Base-by-base conservation (phyloP, 2,797 vertebrate genomes). In the Etheostoma perlongum region DNA sequence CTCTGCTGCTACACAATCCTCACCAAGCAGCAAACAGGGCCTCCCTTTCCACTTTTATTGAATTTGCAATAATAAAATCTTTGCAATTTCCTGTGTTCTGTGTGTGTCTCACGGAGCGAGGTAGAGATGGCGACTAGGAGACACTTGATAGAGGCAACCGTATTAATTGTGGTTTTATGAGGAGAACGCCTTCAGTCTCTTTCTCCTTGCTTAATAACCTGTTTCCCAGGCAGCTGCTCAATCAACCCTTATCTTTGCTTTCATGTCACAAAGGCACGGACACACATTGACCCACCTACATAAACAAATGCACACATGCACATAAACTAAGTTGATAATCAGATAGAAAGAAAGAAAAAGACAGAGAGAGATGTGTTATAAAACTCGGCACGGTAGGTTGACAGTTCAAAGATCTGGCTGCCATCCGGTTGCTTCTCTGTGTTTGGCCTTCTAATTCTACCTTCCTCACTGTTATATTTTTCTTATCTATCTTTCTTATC, bases 51-150 rank as follows among this genome's bases (percentile, higher is more conserved):
- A 79, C 85, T 90, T 94, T 93, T 92, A 95, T 95, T 95, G 93
- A 93, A 95, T 93, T 91, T 92, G 86, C 89, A 95, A 94, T 95
- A 96, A 95, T 95, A 95, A 94, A 93, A 93, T 94, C 91, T 94
- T 94, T 95, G 94, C 91, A 96, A 95, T 96, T 95, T 96, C 95
- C 95, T 95, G 95, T 95, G 85, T 89, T 90, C 82, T 74, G 81
- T 87, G 81, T 78, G 89, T 62, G 85, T 78, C 81, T 88, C 79
- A 52, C 76, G 36, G 83, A 88, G 89, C 66, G 84, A 88, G 79
- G 84, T 78, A 82, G 87, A 94, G 92, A 92, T 91, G 85, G 84
- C 64, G 77, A 85, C 83, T 27, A 63, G 87, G 79, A 84, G 88
- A 87, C 88, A 89, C 92, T 93, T 86, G 84, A 94, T 92, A 91